Percentiles rank a stretch among this genome's conserved stretches.
Evolutionary conservation across 92 coral and sea anemone genomes (phyloP).

Genomic region (Bergia puertoricense): DNA sequence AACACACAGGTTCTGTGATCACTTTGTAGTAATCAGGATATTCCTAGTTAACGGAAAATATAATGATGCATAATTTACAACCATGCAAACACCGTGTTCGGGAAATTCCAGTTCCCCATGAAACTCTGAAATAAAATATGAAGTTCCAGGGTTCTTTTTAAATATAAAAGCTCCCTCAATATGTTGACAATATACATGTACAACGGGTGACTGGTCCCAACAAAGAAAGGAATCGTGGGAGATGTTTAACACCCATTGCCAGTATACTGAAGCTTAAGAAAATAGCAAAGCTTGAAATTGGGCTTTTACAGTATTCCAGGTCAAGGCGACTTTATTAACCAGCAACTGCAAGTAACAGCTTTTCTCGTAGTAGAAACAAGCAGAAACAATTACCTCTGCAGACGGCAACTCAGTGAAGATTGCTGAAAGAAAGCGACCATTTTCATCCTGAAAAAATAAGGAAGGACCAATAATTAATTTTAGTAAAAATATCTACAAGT

Average conservation of each 20-base stretch:
- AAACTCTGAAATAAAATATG: neutral
- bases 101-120: neutral
- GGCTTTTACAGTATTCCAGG: too few species aligned
- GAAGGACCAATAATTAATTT: neutral
- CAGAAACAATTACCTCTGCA: slow-evolving; percentile 66
- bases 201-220: too few species aligned
- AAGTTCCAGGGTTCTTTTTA: too few species aligned
- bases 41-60: slow-evolving; percentile 52
- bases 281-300: too few species aligned
- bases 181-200: too few species aligned
- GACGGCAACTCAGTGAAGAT: slow-evolving; percentile 96
- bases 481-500: neutral
- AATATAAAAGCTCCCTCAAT: too few species aligned
- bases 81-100: neutral
- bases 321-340: too few species aligned
- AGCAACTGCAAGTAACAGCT: too few species aligned
- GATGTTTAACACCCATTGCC: too few species aligned
- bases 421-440: slow-evolving; percentile 90
- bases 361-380: too few species aligned
- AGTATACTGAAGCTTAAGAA: too few species aligned
- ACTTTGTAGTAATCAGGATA: slow-evolving; percentile 99
- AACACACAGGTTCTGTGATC: slow-evolving; percentile 95
- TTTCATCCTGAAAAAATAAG: slow-evolving; percentile 74
- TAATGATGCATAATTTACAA: neutral
- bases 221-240: too few species aligned